Conservation (phyloP, 1,140 invertebrate genomes). For the Megathymus violae region DNA sequence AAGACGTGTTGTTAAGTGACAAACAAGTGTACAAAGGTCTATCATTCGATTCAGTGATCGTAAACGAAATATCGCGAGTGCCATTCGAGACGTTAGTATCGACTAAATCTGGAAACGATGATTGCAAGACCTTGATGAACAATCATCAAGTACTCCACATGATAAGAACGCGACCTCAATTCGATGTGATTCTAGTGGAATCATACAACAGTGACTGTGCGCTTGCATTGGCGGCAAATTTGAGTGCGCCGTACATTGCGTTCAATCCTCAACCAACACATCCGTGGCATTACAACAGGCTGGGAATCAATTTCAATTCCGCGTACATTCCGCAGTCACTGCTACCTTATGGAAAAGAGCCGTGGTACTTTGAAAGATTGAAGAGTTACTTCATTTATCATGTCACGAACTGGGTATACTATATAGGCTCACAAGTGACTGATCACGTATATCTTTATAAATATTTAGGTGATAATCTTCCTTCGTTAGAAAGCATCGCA, state of each 20-base stretch:
- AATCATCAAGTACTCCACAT: slow-evolving; percentile 81
- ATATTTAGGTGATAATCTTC: slow-evolving; percentile 83
- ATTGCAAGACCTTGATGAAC: slow-evolving; percentile 83
- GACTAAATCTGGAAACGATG: slow-evolving; percentile 76
- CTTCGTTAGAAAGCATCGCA: slow-evolving; percentile 83
- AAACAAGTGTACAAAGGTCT: slow-evolving; percentile 69
- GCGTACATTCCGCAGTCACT: slow-evolving; percentile 84
- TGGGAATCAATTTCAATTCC: slow-evolving; percentile 84
- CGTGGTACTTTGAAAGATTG: slow-evolving; percentile 83
- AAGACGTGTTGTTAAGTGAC: slow-evolving; percentile 81
- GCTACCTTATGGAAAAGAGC: slow-evolving; percentile 81
- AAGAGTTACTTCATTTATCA: slow-evolving; percentile 82
- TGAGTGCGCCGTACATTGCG: slow-evolving; percentile 84
- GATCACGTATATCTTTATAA: slow-evolving; percentile 83
- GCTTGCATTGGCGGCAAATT: slow-evolving; percentile 83
- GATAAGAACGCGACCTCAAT: slow-evolving; percentile 77
- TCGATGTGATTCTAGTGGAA: slow-evolving; percentile 86
- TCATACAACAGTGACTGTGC: slow-evolving; percentile 87
- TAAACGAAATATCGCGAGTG: slow-evolving; percentile 71
- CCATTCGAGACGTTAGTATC: slow-evolving; percentile 75
- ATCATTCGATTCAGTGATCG: slow-evolving; percentile 75
- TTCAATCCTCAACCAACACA: slow-evolving; percentile 85
- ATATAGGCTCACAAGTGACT: slow-evolving; percentile 78
- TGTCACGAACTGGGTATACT: slow-evolving; percentile 79
- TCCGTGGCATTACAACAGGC: slow-evolving; percentile 84